phyloP scores from a whole-genome alignment of 2,797 vertebrate species.

The Taenioides sp. region DNA sequence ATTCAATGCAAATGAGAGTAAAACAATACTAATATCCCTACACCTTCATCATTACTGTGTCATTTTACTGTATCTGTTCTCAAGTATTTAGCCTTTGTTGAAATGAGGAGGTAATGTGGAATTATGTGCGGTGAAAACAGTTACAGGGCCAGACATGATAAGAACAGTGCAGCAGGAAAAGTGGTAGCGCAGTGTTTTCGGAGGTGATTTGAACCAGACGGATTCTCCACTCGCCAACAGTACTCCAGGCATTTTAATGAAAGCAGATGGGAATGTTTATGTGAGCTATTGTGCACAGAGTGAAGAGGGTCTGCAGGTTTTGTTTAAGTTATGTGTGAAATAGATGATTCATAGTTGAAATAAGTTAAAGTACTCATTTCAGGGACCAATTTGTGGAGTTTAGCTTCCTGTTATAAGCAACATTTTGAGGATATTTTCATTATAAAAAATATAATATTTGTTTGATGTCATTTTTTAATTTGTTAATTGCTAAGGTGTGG shows the following conservation, averaged over 20 bases:
- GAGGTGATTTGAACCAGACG: slow-evolving; percentile 48
- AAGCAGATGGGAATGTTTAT: slow-evolving; percentile 28
- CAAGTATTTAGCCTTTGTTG: slow-evolving; percentile 20
- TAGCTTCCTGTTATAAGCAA: too few relatives aligned
- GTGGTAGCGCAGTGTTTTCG: slow-evolving; percentile 18
- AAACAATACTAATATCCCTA: neutral
- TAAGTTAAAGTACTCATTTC: too few relatives aligned
- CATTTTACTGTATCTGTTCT: neutral
- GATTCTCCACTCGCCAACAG: slow-evolving; percentile 10
- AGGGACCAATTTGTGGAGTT: too few relatives aligned
- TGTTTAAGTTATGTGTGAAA: neutral
- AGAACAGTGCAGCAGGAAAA: neutral
- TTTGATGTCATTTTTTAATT: too few relatives aligned
- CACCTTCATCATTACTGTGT: neutral
- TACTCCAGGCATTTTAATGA: neutral
- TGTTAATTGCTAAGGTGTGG: too few relatives aligned
- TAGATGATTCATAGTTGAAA: neutral
- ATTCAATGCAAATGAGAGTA: neutral
- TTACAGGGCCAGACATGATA: slow-evolving; percentile 22
- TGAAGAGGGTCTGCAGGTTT: neutral
- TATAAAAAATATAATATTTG: too few relatives aligned
- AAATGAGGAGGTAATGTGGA: slow-evolving; percentile 23
- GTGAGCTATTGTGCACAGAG: slow-evolving; percentile 13
- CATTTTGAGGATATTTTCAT: too few relatives aligned
- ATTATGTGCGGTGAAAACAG: slow-evolving; percentile 41